These are phyloP conservation scores for Oxycera nigricornis DNA, from an alignment of 2,888 invertebrate species.

Conservation along the genomic window DNA sequence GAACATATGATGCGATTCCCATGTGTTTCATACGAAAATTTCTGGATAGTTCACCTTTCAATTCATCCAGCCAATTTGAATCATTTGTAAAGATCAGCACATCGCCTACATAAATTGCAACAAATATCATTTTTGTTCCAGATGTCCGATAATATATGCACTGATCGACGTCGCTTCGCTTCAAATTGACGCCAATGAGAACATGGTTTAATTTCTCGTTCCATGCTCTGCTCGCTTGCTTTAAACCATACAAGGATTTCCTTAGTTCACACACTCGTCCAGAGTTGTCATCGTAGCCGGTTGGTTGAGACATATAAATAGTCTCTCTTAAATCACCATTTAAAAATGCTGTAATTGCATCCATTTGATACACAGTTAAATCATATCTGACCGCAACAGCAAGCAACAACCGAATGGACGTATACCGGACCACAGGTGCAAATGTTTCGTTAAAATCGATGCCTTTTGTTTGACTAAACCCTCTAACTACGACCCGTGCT, in stretches of 20 bases:
- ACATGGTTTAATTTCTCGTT: constrained; percentile 40
- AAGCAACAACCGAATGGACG: constrained; percentile 46
- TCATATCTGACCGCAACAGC: constrained; percentile 43
- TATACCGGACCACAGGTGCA: too few relatives aligned
- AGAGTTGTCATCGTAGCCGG: constrained; percentile 44
- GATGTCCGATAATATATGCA: constrained; percentile 29
- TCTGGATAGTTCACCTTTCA: constrained; percentile 42
- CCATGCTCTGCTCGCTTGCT: constrained; percentile 47
- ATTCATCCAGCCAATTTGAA: constrained; percentile 33
- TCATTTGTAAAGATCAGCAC: constrained; percentile 43
- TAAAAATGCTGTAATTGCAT: constrained; percentile 30
- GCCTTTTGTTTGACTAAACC: neutral
- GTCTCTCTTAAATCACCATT: constrained; percentile 42
- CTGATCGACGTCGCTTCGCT: constrained; percentile 28
- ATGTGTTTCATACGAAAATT: constrained; percentile 48
- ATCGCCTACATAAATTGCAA: constrained; percentile 42
- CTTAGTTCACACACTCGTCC: constrained; percentile 44
- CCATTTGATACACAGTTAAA: constrained; percentile 42
- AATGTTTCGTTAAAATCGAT: too few relatives aligned
- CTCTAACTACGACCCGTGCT: neutral
- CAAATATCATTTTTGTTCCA: constrained; percentile 25
- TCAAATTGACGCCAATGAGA: constrained; percentile 25
- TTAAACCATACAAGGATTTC: constrained; percentile 46
- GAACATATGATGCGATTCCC: constrained; percentile 45
- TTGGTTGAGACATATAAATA: constrained; percentile 46